Conservation (phyloP, 2,797 vertebrate species). For the Perodicticus potto region DNA sequence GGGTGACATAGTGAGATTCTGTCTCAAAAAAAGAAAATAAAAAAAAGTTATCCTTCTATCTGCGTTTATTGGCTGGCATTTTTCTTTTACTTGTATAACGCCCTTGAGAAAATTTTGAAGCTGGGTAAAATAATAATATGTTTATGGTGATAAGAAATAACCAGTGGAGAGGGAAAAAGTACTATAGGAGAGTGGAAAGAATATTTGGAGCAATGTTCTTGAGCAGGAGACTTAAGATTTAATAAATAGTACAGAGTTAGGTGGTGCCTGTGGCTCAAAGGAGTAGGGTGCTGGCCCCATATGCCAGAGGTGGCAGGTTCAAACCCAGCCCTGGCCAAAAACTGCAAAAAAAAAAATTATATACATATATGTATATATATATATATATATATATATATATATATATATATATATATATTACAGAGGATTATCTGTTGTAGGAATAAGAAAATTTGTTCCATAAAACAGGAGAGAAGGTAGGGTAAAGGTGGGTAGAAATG, state of each 20-base stretch:
- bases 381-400: no score
- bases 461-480: not conserved
- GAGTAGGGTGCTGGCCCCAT: no score
- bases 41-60: not conserved
- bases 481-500: not conserved
- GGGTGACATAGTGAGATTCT: no score
- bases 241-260: not conserved
- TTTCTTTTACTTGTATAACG: not conserved
- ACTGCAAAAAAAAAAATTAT: no score
- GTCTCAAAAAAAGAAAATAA: no score
- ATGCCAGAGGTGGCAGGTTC: no score
- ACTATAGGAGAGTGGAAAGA: not conserved
- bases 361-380: no score
- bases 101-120: not conserved
- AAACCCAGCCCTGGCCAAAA: no score
- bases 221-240: not conserved
- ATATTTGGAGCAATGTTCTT: constrained; percentile 8
- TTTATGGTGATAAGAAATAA: not conserved
- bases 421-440: not conserved
- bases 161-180: not conserved
- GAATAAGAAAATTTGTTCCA: not conserved
- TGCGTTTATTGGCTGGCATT: not conserved
- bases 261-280: no score
- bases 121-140: not conserved
- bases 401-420: no score